Percentiles rank a stretch among this genome's conserved stretches.
phyloP scores from a whole-genome alignment of 1,140 invertebrate genomes.

The Saccostrea glomerata region DNA sequence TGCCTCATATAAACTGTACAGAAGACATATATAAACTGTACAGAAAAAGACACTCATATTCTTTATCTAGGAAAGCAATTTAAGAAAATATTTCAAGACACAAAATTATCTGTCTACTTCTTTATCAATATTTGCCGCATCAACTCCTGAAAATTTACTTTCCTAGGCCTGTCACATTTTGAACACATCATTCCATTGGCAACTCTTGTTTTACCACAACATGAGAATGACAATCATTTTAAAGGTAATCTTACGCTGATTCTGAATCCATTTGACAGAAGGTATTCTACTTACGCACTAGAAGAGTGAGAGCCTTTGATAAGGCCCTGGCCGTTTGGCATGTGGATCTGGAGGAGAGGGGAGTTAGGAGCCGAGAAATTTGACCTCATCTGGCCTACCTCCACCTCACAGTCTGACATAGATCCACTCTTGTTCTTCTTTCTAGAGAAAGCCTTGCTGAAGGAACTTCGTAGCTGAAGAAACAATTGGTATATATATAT shows the following conservation, averaged over 20 bases:
- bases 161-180: not conserved
- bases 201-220: not conserved
- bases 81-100: not conserved
- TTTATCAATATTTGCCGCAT: not conserved
- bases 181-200: not conserved
- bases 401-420: conserved; percentile 83
- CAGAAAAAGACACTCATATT: not conserved
- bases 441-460: conserved; percentile 97
- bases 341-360: conserved; percentile 76
- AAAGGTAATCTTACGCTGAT: not conserved
- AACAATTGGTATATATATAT: conserved; percentile 40
- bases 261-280: not conserved
- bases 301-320: conserved; percentile 81
- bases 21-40: conserved; percentile 69
- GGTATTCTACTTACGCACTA: conserved; percentile 78
- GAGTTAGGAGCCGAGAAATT: conserved; percentile 80
- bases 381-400: conserved; percentile 74
- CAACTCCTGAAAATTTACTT: not conserved
- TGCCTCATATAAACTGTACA: conserved; percentile 70
- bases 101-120: not conserved
- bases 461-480: conserved; percentile 92
- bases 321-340: conserved; percentile 65
- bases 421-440: conserved; percentile 84
- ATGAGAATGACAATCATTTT: not conserved
- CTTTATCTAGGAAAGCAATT: not conserved